Evolutionary conservation across 2,797 vertebrate species (phyloP).

Genomic region (Acanthurus lineatus): DNA sequence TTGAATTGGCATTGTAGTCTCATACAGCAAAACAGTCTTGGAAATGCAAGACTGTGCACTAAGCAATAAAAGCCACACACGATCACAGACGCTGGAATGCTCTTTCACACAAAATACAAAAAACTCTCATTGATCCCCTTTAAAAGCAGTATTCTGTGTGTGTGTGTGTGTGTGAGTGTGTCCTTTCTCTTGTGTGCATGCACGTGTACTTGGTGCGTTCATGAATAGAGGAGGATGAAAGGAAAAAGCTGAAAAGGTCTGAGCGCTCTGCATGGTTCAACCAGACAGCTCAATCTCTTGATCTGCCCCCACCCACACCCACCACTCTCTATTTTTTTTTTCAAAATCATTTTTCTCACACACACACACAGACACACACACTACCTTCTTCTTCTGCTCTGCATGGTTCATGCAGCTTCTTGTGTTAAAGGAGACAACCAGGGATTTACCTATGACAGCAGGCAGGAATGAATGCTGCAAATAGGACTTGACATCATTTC

Average conservation of each 20-base stretch:
- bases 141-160: conserved; percentile 64
- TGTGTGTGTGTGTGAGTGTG: conserved; percentile 60
- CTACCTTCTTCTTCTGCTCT: background rate
- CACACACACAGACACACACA: background rate
- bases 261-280: conserved; percentile 68
- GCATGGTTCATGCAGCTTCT: conserved; percentile 7
- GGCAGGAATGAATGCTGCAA: conserved; percentile 18
- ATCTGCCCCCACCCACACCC: conserved; percentile 63
- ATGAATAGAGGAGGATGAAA: conserved; percentile 80
- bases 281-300: conserved; percentile 76
- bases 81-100: conserved; percentile 50
- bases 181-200: conserved; percentile 66
- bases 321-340: conserved; percentile 37
- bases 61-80: conserved; percentile 44
- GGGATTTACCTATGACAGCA: conserved; percentile 15
- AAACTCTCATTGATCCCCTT: conserved; percentile 70
- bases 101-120: conserved; percentile 65
- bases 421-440: conserved; percentile 3
- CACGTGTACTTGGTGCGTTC: conserved; percentile 56
- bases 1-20: conserved; percentile 28
- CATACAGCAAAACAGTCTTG: conserved; percentile 19
- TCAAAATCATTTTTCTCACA: conserved; percentile 51
- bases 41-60: conserved; percentile 30
- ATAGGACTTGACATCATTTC: conserved; percentile 5
- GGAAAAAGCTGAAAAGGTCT: conserved; percentile 78